Evolutionary conservation across 2,113 vertebrate species (phyloP).

Genomic region (Mugil cephalus): DNA sequence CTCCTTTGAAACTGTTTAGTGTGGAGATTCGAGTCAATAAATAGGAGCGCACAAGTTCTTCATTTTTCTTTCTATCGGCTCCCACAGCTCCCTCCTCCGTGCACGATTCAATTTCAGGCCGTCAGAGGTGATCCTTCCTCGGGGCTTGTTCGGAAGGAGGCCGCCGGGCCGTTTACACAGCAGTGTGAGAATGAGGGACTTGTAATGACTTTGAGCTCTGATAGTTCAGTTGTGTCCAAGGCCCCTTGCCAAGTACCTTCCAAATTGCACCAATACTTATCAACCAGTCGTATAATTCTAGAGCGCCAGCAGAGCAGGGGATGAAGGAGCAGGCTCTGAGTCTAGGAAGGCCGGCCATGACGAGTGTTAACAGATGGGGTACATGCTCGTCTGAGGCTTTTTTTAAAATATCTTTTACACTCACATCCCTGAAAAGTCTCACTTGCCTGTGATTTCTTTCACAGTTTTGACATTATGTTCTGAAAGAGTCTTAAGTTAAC

Average conservation of each 20-base stretch:
- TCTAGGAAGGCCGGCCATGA: constrained; percentile 37
- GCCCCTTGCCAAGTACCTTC: constrained; percentile 73
- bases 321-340: constrained; percentile 10
- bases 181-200: constrained; percentile 75
- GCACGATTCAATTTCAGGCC: constrained; percentile 73
- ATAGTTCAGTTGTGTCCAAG: constrained; percentile 69
- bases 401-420: constrained; percentile 23
- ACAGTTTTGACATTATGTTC: not conserved
- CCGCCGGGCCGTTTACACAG: constrained; percentile 67
- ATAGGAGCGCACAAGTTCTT: constrained; percentile 61
- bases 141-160: constrained; percentile 64
- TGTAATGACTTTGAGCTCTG: constrained; percentile 76
- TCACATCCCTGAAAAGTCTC: constrained; percentile 15
- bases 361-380: constrained; percentile 88
- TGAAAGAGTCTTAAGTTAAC: constrained; percentile 14
- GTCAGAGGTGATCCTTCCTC: constrained; percentile 69
- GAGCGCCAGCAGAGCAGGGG: constrained; percentile 36
- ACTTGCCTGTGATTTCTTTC: constrained; percentile 9
- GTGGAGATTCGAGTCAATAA: constrained; percentile 68
- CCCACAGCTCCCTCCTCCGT: constrained; percentile 42
- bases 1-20: constrained; percentile 64
- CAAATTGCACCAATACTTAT: constrained; percentile 70
- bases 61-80: constrained; percentile 1
- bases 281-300: constrained; percentile 67
- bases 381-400: constrained; percentile 75